phyloP scores from a whole-genome alignment of 2,797 vertebrate genomes.

The Balearica regulorum region DNA sequence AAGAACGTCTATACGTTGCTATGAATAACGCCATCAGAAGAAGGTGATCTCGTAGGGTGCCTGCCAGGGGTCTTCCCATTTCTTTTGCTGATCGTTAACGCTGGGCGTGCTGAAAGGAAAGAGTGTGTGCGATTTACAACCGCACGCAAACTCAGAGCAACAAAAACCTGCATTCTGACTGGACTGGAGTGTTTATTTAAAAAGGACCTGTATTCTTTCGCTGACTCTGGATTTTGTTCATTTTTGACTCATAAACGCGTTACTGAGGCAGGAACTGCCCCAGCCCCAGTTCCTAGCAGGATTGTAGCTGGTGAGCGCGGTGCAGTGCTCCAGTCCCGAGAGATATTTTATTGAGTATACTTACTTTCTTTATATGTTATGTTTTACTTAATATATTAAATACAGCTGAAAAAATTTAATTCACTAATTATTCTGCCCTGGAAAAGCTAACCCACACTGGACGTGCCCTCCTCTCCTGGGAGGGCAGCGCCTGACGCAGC shows the following conservation, averaged over 20 bases:
- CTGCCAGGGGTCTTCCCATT: neutral
- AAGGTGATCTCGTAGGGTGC: neutral
- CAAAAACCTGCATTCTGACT: neutral
- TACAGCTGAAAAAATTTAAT: neutral
- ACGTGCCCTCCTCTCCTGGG: neutral
- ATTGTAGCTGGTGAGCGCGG: neutral
- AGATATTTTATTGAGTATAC: neutral
- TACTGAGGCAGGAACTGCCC: neutral
- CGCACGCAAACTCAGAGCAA: neutral
- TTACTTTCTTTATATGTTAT: neutral
- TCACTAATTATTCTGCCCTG: neutral
- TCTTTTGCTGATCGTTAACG: too few relatives aligned
- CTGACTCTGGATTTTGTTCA: neutral
- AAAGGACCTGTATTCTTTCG: neutral
- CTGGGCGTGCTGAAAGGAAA: neutral
- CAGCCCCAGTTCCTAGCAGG: neutral
- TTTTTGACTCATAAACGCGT: neutral
- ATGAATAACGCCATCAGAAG: accelerated
- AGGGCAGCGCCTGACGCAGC: neutral
- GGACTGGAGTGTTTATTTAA: too few relatives aligned
- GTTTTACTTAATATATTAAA: neutral
- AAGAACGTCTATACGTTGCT: neutral
- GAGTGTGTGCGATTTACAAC: neutral
- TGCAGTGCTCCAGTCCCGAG: neutral
- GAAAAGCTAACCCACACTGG: neutral